Conservation (phyloP, 2,113 vertebrate species). For the Heliornis fulica region DNA sequence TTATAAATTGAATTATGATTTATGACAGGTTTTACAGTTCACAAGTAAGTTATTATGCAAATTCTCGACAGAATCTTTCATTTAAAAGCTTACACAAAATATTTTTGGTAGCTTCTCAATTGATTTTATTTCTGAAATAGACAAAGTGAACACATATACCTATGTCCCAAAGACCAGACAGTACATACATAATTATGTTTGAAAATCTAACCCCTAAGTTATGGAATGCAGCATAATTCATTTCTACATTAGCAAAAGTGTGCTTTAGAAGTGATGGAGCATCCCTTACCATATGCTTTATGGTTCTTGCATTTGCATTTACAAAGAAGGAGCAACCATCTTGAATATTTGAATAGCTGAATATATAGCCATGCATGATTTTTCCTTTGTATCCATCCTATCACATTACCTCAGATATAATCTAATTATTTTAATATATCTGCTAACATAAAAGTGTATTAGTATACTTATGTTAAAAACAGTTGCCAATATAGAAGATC, state of each 20-base stretch:
- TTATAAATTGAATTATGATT: constrained; percentile 46
- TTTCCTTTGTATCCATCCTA: neutral
- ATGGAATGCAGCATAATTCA: constrained; percentile 7
- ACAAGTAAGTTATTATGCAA: constrained; percentile 8
- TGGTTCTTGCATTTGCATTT: constrained; percentile 17
- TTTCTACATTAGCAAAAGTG: neutral
- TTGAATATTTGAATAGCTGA: neutral
- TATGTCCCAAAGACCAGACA: neutral
- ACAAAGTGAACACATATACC: neutral
- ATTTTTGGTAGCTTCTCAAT: neutral
- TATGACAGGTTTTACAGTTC: constrained; percentile 1
- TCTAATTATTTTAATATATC: neutral
- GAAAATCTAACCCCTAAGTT: neutral
- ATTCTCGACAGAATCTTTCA: neutral
- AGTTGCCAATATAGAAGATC: neutral
- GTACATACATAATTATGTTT: neutral
- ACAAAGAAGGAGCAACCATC: neutral
- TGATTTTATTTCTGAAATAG: constrained; percentile 28
- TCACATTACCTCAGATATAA: neutral
- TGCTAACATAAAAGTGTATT: neutral
- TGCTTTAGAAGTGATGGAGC: constrained; percentile 9
- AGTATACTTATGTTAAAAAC: neutral
- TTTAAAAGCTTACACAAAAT: neutral
- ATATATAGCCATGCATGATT: neutral
- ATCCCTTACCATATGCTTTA: constrained; percentile 34